Percentiles rank a stretch among this genome's conserved stretches.
Evolutionary conservation across 2,888 invertebrate species (phyloP).

Genomic region (Troides helena): DNA sequence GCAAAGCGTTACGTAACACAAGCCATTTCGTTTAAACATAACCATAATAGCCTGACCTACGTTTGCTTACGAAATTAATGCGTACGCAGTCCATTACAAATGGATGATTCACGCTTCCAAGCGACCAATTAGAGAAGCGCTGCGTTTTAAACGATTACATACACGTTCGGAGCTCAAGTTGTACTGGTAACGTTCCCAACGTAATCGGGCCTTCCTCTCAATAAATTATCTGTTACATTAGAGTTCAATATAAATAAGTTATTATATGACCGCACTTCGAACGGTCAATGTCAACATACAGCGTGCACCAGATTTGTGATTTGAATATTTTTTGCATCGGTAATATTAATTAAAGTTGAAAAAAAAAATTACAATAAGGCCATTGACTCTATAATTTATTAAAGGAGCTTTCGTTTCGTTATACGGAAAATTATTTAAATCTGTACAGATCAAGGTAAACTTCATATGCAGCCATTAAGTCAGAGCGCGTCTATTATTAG

Average conservation of each 20-base stretch:
- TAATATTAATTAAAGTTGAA: constrained; percentile 45
- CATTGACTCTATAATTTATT: constrained; percentile 37
- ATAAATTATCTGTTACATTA: constrained; percentile 17
- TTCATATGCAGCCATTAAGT: not conserved
- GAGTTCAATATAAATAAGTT: constrained; percentile 24
- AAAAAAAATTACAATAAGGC: constrained; percentile 44
- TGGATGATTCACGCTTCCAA: constrained; percentile 6
- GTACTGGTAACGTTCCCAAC: constrained; percentile 6
- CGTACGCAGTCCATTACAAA: constrained; percentile 12
- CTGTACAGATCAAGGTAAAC: not conserved
- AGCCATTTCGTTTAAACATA: constrained; percentile 20
- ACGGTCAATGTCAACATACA: constrained; percentile 50
- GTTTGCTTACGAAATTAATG: constrained; percentile 19
- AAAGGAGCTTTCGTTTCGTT: constrained; percentile 25
- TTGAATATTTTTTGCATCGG: constrained; percentile 48
- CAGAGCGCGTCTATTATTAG: too few relatives aligned
- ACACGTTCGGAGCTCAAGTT: constrained; percentile 4
- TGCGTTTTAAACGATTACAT: not conserved
- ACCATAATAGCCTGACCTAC: constrained; percentile 26
- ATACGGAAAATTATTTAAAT: not conserved
- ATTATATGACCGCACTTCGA: constrained; percentile 36
- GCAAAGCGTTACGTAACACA: constrained; percentile 23
- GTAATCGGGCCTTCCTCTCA: constrained; percentile 21
- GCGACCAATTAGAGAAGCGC: constrained; percentile 18
- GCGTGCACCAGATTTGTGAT: constrained; percentile 47